Evolutionary conservation across 2,888 invertebrate species (phyloP).

Genomic region (Lepidonotus clava): DNA sequence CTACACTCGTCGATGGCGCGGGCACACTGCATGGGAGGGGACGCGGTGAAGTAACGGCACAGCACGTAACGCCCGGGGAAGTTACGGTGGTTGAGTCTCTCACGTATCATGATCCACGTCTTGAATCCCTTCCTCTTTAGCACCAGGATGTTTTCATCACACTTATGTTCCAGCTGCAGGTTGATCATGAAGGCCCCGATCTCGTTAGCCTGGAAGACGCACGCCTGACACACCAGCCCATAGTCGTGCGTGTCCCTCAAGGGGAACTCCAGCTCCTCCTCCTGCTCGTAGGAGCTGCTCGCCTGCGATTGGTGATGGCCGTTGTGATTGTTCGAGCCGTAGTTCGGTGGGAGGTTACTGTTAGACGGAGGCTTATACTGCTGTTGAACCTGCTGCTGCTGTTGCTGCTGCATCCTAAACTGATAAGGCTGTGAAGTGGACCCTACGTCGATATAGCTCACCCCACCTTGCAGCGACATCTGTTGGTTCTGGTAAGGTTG

Average conservation of each 20-base stretch:
- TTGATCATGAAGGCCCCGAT: slow-evolving; percentile 30
- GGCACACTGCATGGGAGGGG: slow-evolving; percentile 66
- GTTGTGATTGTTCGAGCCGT: no score
- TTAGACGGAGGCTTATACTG: neutral
- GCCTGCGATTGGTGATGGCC: neutral
- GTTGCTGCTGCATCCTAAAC: neutral
- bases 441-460: neutral
- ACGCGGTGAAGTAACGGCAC: slow-evolving; percentile 69
- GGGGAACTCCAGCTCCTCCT: slow-evolving; percentile 59
- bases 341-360: neutral
- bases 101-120: slow-evolving; percentile 71
- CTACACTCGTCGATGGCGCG: slow-evolving; percentile 56
- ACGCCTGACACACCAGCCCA: slow-evolving; percentile 68
- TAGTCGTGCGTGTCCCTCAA: slow-evolving; percentile 65
- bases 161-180: slow-evolving; percentile 65
- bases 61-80: slow-evolving; percentile 73
- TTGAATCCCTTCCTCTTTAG: slow-evolving; percentile 62
- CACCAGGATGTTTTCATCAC: slow-evolving; percentile 72
- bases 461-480: neutral
- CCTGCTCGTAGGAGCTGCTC: neutral
- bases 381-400: neutral
- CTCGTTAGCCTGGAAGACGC: slow-evolving; percentile 61
- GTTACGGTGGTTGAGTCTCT: slow-evolving; percentile 71
- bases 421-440: neutral
- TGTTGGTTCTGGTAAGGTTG: neutral